A percentile compares a stretch with the other conserved stretches of the same genome.
Evolutionary conservation across 2,797 vertebrate species (phyloP).

Genomic region (Paramormyrops hopkinsi): DNA sequence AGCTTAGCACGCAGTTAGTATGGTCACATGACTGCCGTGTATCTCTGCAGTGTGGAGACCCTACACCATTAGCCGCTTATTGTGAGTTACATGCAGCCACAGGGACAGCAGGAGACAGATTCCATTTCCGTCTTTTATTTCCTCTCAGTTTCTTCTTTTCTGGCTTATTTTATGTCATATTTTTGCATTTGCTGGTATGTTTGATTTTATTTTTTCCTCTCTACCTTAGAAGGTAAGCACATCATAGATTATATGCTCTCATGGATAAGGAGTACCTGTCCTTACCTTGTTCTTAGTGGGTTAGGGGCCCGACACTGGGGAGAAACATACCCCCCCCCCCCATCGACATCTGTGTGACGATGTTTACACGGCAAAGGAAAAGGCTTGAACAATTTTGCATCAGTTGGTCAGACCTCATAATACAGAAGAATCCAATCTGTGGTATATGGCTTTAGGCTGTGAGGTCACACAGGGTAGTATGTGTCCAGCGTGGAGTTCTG

Average conservation of each 20-base stretch:
- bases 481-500: neutral
- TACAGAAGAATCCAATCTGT: neutral
- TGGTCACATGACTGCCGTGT: neutral
- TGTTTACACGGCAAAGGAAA: neutral
- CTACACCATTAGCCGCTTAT: neutral
- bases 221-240: neutral
- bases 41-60: neutral
- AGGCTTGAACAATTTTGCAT: neutral
- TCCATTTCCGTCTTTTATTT: constrained; percentile 11
- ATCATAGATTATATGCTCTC: neutral
- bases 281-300: neutral
- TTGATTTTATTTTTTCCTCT: neutral
- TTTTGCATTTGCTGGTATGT: neutral
- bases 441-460: neutral
- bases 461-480: neutral
- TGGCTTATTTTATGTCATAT: neutral
- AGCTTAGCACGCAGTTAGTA: neutral
- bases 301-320: neutral
- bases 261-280: neutral
- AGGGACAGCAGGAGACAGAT: neutral
- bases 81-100: neutral
- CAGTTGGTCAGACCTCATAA: neutral
- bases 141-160: neutral
- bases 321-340: neutral
- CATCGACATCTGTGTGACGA: neutral